phyloP scores from a whole-genome alignment of 2,797 vertebrate species.

The Poeciliopsis paucimaculata region DNA sequence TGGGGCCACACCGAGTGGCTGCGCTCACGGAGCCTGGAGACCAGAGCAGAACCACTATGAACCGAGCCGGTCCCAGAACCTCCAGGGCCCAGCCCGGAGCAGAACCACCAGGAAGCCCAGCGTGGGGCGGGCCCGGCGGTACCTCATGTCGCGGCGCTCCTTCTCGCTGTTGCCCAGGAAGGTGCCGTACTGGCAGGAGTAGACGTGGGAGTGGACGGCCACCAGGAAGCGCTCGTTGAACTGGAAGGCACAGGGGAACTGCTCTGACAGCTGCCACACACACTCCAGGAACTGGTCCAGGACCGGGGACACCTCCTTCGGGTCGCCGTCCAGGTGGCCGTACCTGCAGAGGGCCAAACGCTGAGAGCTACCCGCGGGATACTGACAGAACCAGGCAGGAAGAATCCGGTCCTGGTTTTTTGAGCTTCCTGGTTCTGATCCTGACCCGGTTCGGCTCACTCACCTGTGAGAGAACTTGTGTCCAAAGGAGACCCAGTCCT shows the following conservation, averaged over 20 bases:
- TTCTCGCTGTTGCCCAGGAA: slow-evolving; percentile 93
- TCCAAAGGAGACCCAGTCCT: slow-evolving; percentile 96
- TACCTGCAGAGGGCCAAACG: slow-evolving; percentile 78
- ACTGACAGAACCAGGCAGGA: not conserved
- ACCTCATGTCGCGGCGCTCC: slow-evolving; percentile 90
- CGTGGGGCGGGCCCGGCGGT: not conserved
- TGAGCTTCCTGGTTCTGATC: not conserved
- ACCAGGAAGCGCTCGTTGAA: slow-evolving; percentile 94
- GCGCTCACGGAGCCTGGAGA: slow-evolving; percentile 85
- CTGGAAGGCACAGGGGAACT: slow-evolving; percentile 96
- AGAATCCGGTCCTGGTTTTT: not conserved
- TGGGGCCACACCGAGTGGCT: slow-evolving; percentile 91
- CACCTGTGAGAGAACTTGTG: slow-evolving; percentile 99
- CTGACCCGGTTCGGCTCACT: slow-evolving; percentile 27
- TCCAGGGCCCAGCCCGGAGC: too few relatives aligned
- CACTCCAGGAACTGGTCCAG: slow-evolving; percentile 97
- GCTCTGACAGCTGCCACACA: slow-evolving; percentile 94
- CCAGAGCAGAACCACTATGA: not conserved
- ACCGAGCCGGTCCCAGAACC: not conserved
- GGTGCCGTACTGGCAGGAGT: slow-evolving; percentile 94
- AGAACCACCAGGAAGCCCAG: too few relatives aligned
- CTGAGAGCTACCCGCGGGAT: too few relatives aligned
- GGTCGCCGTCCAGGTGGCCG: slow-evolving; percentile 91
- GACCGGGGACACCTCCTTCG: slow-evolving; percentile 94
- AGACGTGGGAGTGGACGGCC: slow-evolving; percentile 88